A percentile compares a stretch with the other conserved stretches of the same genome.
These are phyloP conservation scores for Hormiphora californensis DNA, from an alignment of 37 sponge, comb jelly and placozoan genomes.

Conservation along the genomic window DNA sequence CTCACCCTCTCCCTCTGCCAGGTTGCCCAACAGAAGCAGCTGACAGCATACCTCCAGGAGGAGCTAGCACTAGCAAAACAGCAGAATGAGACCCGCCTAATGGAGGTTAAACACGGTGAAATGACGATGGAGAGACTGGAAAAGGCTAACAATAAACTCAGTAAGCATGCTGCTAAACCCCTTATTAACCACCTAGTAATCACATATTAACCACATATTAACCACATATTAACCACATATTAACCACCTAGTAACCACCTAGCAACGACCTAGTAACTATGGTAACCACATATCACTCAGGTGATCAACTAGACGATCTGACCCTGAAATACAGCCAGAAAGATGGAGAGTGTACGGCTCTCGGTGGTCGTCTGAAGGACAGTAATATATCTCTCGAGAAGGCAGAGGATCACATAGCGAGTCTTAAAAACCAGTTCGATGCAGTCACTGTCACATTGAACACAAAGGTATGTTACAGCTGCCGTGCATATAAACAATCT, in stretches of 20 bases:
- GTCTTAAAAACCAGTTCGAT: background rate
- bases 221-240: too few relatives aligned
- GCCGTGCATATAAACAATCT: too few relatives aligned
- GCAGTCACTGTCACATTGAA: background rate
- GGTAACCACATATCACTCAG: background rate
- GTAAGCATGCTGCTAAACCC: too few relatives aligned
- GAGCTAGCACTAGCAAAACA: conserved; percentile 40
- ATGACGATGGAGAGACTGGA: conserved; percentile 51
- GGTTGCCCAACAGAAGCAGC: conserved; percentile 51
- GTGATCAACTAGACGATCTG: conserved; percentile 1
- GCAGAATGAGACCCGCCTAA: conserved; percentile 47
- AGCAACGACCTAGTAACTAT: background rate
- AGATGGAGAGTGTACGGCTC: background rate
- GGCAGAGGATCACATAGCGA: background rate
- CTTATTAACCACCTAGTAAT: too few relatives aligned
- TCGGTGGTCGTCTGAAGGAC: background rate
- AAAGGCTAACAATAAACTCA: background rate
- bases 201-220: too few relatives aligned
- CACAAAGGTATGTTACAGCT: conserved; percentile 34
- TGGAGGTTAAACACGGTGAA: conserved; percentile 54
- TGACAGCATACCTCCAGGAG: conserved; percentile 25
- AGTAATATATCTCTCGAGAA: background rate
- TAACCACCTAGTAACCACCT: too few relatives aligned
- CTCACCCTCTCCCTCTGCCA: too few relatives aligned
- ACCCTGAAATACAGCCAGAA: background rate